These are phyloP conservation scores for Lochmaea capreae DNA, from an alignment of 2,888 invertebrate species.

Conservation along the genomic window DNA sequence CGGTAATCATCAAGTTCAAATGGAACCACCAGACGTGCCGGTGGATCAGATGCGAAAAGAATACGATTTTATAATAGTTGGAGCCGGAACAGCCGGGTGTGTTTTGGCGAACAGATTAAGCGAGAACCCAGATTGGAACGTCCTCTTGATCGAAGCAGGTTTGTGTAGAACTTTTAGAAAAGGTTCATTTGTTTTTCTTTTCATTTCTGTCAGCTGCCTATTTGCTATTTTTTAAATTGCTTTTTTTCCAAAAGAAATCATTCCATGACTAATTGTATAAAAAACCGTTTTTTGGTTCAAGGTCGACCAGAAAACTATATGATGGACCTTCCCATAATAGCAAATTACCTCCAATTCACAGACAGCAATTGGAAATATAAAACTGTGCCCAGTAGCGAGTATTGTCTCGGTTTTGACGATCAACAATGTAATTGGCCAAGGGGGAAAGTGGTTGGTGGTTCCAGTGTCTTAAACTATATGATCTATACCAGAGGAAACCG, in stretches of 20 bases:
- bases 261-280: not conserved
- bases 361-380: slow-evolving; percentile 85
- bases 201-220: too few relatives aligned
- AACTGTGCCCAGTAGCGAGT: slow-evolving; percentile 79
- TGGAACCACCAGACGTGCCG: slow-evolving; percentile 70
- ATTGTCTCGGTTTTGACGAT: slow-evolving; percentile 81
- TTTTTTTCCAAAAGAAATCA: not conserved
- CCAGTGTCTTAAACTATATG: slow-evolving; percentile 91
- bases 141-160: slow-evolving; percentile 81
- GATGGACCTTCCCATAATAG: slow-evolving; percentile 82
- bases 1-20: slow-evolving; percentile 67
- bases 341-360: slow-evolving; percentile 78
- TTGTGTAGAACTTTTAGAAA: too few relatives aligned
- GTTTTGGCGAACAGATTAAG: slow-evolving; percentile 79
- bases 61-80: slow-evolving; percentile 83
- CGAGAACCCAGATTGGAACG: slow-evolving; percentile 76
- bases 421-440: slow-evolving; percentile 82
- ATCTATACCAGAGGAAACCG: slow-evolving; percentile 90
- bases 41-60: slow-evolving; percentile 68
- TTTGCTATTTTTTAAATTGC: too few relatives aligned
- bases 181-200: too few relatives aligned
- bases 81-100: slow-evolving; percentile 86
- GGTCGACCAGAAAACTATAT: slow-evolving; percentile 75
- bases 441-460: slow-evolving; percentile 77
- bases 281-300: slow-evolving; percentile 53